These are phyloP conservation scores for Agriopis leucophaearia DNA, from an alignment of 2,888 invertebrate species.

Conservation along the genomic window DNA sequence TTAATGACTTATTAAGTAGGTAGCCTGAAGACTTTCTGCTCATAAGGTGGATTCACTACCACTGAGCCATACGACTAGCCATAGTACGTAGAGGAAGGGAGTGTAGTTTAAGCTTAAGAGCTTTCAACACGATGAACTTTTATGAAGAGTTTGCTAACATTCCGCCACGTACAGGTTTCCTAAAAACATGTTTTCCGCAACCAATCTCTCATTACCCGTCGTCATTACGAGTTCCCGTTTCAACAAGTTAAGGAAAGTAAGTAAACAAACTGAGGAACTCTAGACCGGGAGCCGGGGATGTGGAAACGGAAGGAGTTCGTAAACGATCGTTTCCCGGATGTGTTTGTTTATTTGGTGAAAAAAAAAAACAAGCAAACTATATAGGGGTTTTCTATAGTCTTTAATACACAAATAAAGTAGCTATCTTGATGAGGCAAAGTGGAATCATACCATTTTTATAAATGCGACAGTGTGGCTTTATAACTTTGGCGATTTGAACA, in stretches of 20 bases:
- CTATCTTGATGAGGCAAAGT: no score
- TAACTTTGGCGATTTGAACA: no score
- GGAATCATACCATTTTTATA: no score
- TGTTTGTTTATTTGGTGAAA: conserved; percentile 19
- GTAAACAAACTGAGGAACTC: conserved; percentile 35
- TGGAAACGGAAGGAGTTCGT: conserved; percentile 25
- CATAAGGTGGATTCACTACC: no score
- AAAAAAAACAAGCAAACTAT: conserved; percentile 7
- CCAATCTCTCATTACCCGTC: conserved; percentile 41
- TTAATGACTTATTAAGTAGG: no score
- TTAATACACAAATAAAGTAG: background rate
- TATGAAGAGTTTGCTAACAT: background rate
- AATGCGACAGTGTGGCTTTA: no score
- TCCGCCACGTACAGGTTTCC: conserved; percentile 2
- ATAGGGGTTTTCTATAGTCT: background rate
- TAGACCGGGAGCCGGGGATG: conserved; percentile 16
- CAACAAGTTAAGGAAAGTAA: conserved; percentile 34
- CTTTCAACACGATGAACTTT: background rate
- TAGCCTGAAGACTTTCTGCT: no score
- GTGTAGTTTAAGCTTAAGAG: background rate
- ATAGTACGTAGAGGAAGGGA: no score
- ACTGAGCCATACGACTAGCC: no score
- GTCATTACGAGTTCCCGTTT: conserved; percentile 40
- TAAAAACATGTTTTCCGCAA: conserved; percentile 34
- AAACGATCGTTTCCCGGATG: conserved; percentile 23